These are phyloP conservation scores for Pocillopora meandrina DNA, from an alignment of 92 coral and sea anemone species.

Conservation along the genomic window DNA sequence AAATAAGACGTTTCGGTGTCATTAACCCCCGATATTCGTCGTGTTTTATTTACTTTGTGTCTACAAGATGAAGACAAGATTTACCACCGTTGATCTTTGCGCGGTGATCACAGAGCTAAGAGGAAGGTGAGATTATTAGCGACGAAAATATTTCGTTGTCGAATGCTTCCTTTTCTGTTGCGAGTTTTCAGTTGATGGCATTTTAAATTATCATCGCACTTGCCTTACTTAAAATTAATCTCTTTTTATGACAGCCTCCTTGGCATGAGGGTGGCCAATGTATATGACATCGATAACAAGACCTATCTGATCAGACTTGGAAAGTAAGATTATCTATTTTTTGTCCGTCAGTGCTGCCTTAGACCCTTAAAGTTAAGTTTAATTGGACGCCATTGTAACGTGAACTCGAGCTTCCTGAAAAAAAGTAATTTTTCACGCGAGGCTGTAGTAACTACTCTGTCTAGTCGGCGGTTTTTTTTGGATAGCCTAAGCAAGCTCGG, in stretches of 20 bases:
- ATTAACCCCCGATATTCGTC: neutral
- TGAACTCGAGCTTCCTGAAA: too few species aligned
- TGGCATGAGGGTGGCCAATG: conserved; percentile 93
- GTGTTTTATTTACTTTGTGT: neutral
- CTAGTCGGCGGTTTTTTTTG: neutral
- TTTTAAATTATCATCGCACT: neutral
- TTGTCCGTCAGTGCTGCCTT: too few species aligned
- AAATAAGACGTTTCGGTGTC: neutral
- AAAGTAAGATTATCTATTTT: conserved; percentile 67
- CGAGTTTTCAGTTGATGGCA: too few species aligned
- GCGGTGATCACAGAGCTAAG: conserved; percentile 83
- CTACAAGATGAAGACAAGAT: conserved; percentile 84
- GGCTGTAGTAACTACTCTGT: too few species aligned
- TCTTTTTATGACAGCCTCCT: conserved; percentile 51
- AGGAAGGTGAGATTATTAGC: conserved; percentile 42
- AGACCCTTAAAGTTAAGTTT: too few species aligned
- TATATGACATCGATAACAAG: conserved; percentile 95
- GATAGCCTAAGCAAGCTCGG: neutral
- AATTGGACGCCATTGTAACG: too few species aligned
- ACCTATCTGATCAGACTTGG: conserved; percentile 89
- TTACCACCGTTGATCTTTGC: conserved; percentile 93
- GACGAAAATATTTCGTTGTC: too few species aligned
- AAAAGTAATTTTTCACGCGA: too few species aligned
- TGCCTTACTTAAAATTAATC: neutral
- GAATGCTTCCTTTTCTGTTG: too few species aligned